A percentile compares a stretch with the other conserved stretches of the same genome.
phyloP scores from a whole-genome alignment of 2,888 invertebrate species.

The Tipula confusa region DNA sequence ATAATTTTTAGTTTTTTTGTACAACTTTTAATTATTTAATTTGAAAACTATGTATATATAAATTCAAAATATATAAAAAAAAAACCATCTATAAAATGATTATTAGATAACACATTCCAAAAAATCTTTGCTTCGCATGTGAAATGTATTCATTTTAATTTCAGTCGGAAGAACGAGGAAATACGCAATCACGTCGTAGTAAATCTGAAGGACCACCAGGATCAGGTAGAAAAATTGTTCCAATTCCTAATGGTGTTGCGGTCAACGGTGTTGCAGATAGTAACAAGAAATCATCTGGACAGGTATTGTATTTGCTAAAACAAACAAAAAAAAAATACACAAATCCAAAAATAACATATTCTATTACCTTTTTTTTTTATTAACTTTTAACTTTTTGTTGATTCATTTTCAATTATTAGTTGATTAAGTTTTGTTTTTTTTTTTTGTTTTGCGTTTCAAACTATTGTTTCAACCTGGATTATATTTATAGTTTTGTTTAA shows the following conservation, averaged over 20 bases:
- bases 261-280: slow-evolving; percentile 13
- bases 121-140: slow-evolving; percentile 31
- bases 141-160: slow-evolving; percentile 44
- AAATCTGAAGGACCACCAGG: slow-evolving; percentile 70
- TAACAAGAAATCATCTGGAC: slow-evolving; percentile 42
- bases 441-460: background rate
- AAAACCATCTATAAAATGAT: slow-evolving; percentile 27
- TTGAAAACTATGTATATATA: background rate
- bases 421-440: background rate
- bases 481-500: background rate
- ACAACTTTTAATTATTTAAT: background rate
- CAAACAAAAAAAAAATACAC: background rate
- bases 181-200: slow-evolving; percentile 66
- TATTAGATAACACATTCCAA: slow-evolving; percentile 27
- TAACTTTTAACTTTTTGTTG: background rate
- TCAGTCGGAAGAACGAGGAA: slow-evolving; percentile 66
- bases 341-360: slow-evolving; percentile 14
- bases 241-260: slow-evolving; percentile 45
- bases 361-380: too few species aligned
- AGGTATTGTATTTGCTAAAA: slow-evolving; percentile 41
- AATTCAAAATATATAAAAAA: background rate
- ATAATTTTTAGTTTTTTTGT: background rate
- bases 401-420: background rate
- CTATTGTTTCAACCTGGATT: background rate
- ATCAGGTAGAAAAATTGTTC: slow-evolving; percentile 37